Conservation (phyloP, 2,888 invertebrate genomes). For the Mesodorylaimus sp. region DNA sequence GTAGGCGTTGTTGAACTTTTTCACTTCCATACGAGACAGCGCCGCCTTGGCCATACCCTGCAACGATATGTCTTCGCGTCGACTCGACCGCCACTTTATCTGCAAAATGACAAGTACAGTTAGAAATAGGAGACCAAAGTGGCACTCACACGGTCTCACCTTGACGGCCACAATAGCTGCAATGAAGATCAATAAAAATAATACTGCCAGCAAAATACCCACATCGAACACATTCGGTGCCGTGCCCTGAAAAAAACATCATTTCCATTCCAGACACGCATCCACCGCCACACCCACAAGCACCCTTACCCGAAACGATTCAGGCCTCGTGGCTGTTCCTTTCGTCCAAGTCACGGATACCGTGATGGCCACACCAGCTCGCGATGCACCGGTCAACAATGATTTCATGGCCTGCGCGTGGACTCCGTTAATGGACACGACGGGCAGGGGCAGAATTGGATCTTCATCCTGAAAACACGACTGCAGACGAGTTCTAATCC, state of each 20-base stretch:
- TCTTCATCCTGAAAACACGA: not conserved
- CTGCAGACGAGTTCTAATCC: too few species aligned
- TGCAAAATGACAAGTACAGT: too few species aligned
- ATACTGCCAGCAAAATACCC: constrained; percentile 27
- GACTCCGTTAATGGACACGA: not conserved
- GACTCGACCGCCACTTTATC: not conserved
- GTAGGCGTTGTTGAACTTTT: too few species aligned
- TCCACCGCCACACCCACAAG: too few species aligned
- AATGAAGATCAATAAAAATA: constrained; percentile 23
- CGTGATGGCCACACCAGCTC: not conserved
- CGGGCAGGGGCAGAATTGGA: not conserved
- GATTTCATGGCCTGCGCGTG: not conserved
- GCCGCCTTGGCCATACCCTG: constrained; percentile 20
- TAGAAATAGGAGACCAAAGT: too few species aligned
- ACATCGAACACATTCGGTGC: constrained; percentile 19
- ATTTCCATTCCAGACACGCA: too few species aligned
- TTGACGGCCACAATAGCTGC: constrained; percentile 23
- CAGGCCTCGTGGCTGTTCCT: not conserved
- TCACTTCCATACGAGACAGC: constrained; percentile 25
- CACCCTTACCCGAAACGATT: too few species aligned
- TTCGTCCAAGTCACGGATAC: not conserved
- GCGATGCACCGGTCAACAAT: not conserved
- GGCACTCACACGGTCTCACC: too few species aligned
- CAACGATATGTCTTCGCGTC: too few species aligned
- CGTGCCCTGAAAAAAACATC: not conserved